A percentile compares a stretch with the other conserved stretches of the same genome.
These are phyloP conservation scores for Falco punctatus DNA, from an alignment of 2,113 vertebrate species.

Conservation along the genomic window DNA sequence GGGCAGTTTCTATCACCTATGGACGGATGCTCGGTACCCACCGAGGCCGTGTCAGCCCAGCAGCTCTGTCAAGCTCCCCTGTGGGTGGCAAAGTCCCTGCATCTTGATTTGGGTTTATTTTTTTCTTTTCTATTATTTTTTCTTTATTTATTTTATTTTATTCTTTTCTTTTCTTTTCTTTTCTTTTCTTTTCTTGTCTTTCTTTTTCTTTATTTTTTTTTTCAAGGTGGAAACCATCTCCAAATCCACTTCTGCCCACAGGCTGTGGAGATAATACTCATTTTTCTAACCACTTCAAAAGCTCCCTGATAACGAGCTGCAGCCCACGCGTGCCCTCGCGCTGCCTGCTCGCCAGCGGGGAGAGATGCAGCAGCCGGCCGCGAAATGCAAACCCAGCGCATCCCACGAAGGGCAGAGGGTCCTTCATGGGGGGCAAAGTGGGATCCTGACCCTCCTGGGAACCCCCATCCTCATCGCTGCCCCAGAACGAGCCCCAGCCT, in stretches of 20 bases:
- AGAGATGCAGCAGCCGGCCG: neutral
- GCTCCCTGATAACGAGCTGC: neutral
- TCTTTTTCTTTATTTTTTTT: neutral
- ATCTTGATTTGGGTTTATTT: neutral
- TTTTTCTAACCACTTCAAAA: conserved; percentile 17
- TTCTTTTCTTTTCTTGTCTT: neutral
- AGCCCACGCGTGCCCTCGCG: neutral
- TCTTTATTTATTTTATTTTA: too few species aligned
- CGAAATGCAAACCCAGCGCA: fast-evolving
- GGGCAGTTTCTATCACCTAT: neutral
- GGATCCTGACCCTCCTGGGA: neutral
- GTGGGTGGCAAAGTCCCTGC: fast-evolving
- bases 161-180: too few species aligned
- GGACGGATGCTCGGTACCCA: neutral
- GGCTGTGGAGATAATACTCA: neutral
- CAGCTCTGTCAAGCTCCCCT: neutral
- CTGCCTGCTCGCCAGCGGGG: neutral
- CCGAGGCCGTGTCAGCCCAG: too few species aligned
- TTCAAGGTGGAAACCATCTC: neutral
- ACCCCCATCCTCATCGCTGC: fast-evolving
- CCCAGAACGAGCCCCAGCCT: neutral
- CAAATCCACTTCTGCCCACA: neutral
- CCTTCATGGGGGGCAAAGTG: fast-evolving
- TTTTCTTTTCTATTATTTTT: too few species aligned
- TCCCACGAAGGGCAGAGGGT: fast-evolving